These are phyloP conservation scores for Dinoponera quadriceps DNA, from an alignment of 1,140 invertebrate species.

Conservation along the genomic window DNA sequence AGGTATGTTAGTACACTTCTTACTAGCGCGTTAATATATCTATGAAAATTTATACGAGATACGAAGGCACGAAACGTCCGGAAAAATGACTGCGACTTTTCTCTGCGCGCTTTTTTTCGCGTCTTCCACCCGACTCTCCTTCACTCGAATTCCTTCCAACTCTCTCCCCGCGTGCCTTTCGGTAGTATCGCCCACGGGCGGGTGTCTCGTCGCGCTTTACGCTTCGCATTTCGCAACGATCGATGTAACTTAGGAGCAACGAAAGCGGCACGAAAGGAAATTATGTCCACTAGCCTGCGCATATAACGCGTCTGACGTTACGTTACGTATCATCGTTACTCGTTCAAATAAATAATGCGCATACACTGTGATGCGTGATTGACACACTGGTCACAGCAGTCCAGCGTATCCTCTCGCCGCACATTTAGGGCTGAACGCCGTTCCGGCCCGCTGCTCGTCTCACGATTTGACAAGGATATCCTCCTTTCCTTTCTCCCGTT, in stretches of 20 bases:
- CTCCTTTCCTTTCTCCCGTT: no score
- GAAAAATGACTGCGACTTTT: constrained; percentile 42
- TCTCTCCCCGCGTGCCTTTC: not conserved
- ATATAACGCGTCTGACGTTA: constrained; percentile 7
- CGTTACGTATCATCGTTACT: constrained; percentile 43
- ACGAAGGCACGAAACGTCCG: constrained; percentile 63
- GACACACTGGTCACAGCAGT: constrained; percentile 16
- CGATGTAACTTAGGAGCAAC: constrained; percentile 45
- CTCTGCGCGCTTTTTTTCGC: constrained; percentile 58
- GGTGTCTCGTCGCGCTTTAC: not conserved
- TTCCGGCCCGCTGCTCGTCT: not conserved
- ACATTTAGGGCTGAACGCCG: not conserved
- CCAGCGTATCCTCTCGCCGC: not conserved
- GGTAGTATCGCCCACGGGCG: not conserved
- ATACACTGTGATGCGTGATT: constrained; percentile 47
- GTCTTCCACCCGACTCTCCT: constrained; percentile 11
- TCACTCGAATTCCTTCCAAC: no score
- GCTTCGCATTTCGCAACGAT: constrained; percentile 39
- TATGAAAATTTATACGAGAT: constrained; percentile 49
- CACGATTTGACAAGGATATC: no score
- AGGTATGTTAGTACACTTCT: constrained; percentile 3
- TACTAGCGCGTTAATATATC: constrained; percentile 25
- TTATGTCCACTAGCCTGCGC: constrained; percentile 48
- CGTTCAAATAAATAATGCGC: constrained; percentile 68
- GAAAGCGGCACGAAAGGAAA: constrained; percentile 32